Conservation (phyloP, 2,888 invertebrate species). For the Anorthoa munda region DNA sequence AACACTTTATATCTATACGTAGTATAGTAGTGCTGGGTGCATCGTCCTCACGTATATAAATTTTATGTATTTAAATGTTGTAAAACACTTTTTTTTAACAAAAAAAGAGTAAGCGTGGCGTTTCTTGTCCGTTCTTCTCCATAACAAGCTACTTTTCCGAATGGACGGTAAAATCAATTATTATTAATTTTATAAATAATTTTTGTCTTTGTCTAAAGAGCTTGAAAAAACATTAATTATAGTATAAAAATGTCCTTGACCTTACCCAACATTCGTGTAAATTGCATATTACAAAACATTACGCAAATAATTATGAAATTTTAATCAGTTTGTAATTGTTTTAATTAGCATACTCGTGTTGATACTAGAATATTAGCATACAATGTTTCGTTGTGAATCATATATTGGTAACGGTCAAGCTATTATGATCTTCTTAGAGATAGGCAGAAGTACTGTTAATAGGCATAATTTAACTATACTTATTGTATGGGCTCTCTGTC, state of each 20-base stretch:
- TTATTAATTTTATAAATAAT: no score
- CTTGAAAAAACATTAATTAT: background rate
- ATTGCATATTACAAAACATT: slow-evolving; percentile 25
- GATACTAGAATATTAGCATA: slow-evolving; percentile 5
- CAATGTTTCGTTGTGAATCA: slow-evolving; percentile 11
- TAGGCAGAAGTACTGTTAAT: background rate
- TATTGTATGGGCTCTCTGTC: no score
- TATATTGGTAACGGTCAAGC: background rate
- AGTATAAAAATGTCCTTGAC: slow-evolving; percentile 19
- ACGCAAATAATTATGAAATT: background rate
- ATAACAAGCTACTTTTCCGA: no score
- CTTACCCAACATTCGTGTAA: slow-evolving; percentile 10
- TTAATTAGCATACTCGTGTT: slow-evolving; percentile 20
- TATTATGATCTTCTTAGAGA: background rate
- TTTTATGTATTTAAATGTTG: no score
- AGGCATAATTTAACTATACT: background rate
- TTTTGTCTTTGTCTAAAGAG: background rate
- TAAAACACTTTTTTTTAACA: no score
- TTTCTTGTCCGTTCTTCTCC: no score
- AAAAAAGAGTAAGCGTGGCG: no score
- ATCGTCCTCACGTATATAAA: no score
- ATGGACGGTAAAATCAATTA: no score
- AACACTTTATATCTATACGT: no score
- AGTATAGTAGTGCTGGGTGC: no score
- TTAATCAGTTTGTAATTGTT: slow-evolving; percentile 13